Evolutionary conservation across 2,888 invertebrate genomes (phyloP).

Genomic region (Gastracanthus pulcherrimus): DNA sequence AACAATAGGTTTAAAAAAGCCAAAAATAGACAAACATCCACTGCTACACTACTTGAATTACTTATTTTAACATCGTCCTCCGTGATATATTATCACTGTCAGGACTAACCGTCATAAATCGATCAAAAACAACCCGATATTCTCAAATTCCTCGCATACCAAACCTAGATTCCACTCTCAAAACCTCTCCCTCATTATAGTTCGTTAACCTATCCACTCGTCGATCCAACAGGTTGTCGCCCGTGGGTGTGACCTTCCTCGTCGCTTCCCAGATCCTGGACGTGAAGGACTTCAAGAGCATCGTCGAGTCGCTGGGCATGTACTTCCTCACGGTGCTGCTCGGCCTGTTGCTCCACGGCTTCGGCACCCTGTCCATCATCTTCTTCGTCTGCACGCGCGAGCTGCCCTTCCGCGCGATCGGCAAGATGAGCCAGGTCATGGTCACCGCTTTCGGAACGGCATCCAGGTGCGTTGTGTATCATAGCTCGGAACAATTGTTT

Average conservation of each 20-base stretch:
- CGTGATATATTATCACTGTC: too few relatives aligned
- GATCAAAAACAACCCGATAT: too few relatives aligned
- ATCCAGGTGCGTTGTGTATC: conserved; percentile 85
- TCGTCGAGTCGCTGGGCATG: conserved; percentile 84
- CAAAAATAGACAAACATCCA: too few relatives aligned
- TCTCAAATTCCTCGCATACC: too few relatives aligned
- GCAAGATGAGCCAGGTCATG: conserved; percentile 83
- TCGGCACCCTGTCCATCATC: conserved; percentile 83
- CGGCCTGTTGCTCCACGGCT: conserved; percentile 85
- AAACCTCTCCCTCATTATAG: too few relatives aligned
- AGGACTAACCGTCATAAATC: too few relatives aligned
- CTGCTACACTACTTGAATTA: too few relatives aligned
- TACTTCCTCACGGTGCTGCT: conserved; percentile 85
- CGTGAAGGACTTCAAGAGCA: conserved; percentile 82
- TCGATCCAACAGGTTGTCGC: conserved; percentile 79
- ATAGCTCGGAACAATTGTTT: too few relatives aligned
- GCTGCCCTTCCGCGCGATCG: conserved; percentile 81
- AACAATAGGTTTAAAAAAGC: too few relatives aligned
- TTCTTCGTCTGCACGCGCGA: conserved; percentile 82
- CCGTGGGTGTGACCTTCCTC: conserved; percentile 82
- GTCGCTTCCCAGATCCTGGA: conserved; percentile 83
- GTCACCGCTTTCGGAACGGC: conserved; percentile 89
- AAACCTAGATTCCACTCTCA: too few relatives aligned
- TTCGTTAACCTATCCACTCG: too few relatives aligned
- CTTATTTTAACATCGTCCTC: too few relatives aligned